These are phyloP conservation scores for Miniopterus natalensis DNA, from an alignment of 2,113 vertebrate species.

Conservation along the genomic window DNA sequence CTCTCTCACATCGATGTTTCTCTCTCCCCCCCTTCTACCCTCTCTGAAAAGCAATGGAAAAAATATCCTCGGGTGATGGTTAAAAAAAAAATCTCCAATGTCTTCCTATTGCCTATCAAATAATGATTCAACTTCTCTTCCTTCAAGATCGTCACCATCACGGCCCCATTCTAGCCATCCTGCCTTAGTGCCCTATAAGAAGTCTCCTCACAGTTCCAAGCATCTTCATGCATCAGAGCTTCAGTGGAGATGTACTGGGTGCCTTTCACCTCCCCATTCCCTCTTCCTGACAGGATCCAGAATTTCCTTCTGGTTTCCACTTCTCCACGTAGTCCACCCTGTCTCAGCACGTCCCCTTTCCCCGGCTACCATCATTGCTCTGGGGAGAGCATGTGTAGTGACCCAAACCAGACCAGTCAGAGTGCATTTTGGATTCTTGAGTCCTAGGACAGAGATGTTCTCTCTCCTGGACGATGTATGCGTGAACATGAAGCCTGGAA, in stretches of 20 bases:
- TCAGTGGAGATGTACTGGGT: background rate
- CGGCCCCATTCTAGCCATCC: background rate
- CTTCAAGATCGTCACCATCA: background rate
- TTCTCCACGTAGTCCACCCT: background rate
- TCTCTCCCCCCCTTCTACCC: too few species aligned
- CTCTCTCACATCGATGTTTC: too few species aligned
- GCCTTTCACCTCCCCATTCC: too few species aligned
- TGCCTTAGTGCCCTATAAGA: background rate
- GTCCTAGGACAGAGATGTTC: background rate
- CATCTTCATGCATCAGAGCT: background rate
- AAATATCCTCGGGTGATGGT: too few species aligned
- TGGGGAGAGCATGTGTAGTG: background rate
- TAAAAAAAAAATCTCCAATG: too few species aligned
- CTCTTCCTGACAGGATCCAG: background rate
- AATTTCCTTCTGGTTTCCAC: background rate
- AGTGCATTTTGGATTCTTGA: background rate
- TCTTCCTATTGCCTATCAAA: background rate
- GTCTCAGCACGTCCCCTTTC: background rate
- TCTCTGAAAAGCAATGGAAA: too few species aligned
- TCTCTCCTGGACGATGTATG: background rate
- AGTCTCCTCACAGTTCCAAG: background rate
- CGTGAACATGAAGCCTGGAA: background rate
- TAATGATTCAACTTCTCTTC: background rate
- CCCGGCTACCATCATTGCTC: background rate
- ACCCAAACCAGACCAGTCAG: background rate